These are phyloP conservation scores for Myotis pilosus DNA, from an alignment of 2,797 vertebrate genomes.

Conservation along the genomic window DNA sequence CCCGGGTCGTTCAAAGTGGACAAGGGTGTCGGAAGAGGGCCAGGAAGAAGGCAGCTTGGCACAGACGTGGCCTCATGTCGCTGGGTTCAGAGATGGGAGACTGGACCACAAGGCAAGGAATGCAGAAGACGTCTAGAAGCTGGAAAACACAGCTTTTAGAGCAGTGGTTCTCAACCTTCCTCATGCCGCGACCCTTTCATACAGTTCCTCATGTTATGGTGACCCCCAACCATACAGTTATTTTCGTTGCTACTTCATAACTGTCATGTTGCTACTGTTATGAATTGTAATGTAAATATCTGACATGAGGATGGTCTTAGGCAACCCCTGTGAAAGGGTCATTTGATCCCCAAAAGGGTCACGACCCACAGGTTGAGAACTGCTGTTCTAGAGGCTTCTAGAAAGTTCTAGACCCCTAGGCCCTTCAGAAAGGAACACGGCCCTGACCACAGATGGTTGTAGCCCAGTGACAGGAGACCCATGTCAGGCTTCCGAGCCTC, in stretches of 20 bases:
- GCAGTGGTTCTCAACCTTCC: no score
- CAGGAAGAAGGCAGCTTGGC: not conserved
- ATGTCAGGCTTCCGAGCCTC: accelerated
- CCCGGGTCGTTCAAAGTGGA: not conserved
- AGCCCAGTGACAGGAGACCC: not conserved
- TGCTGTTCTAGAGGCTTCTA: not conserved
- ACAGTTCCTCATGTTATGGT: no score
- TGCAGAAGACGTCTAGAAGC: no score
- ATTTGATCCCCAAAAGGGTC: no score
- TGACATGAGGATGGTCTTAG: no score
- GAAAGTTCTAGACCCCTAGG: not conserved
- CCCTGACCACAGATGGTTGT: not conserved
- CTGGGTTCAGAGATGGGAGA: not conserved
- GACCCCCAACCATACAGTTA: no score
- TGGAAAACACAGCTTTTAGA: not conserved
- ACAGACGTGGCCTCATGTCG: accelerated
- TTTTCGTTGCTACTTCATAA: no score
- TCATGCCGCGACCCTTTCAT: no score
- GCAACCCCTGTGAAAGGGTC: no score
- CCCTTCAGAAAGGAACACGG: accelerated
- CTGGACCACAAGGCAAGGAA: accelerated
- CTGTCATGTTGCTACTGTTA: no score
- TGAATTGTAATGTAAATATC: no score
- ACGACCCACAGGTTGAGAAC: no score
- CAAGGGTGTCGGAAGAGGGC: not conserved